These are phyloP conservation scores for Scophthalmus maximus DNA, from an alignment of 2,113 vertebrate species.

Conservation along the genomic window DNA sequence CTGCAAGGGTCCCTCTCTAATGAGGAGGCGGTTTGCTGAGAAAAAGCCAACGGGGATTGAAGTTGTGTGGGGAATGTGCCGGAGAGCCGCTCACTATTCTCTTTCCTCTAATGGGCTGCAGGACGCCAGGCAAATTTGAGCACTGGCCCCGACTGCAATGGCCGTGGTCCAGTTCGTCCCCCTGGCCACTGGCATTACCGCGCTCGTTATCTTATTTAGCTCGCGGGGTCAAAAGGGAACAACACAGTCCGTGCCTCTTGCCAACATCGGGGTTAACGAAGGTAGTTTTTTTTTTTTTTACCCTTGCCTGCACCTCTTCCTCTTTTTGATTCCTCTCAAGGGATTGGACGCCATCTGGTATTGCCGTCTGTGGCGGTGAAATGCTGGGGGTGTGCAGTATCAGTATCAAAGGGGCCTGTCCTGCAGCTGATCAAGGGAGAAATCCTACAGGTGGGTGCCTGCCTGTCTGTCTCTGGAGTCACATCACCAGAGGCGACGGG, in stretches of 20 bases:
- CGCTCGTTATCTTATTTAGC: constrained; percentile 74
- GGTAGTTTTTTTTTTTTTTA: constrained; percentile 2
- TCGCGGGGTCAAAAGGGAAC: constrained; percentile 54
- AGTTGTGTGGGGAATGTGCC: neutral
- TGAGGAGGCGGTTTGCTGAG: constrained; percentile 22
- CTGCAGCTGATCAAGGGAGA: constrained; percentile 68
- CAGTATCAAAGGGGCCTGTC: constrained; percentile 62
- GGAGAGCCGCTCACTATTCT: constrained; percentile 14
- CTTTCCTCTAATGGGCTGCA: constrained; percentile 54
- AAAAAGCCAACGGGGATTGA: no score
- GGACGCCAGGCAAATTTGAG: constrained; percentile 57
- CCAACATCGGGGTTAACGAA: constrained; percentile 31
- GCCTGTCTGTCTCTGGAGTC: constrained; percentile 49
- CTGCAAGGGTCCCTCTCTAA: constrained; percentile 43
- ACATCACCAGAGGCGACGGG: constrained; percentile 46
- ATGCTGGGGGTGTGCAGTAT: neutral
- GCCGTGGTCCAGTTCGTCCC: constrained; percentile 47
- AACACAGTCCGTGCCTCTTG: constrained; percentile 28
- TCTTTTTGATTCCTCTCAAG: constrained; percentile 27
- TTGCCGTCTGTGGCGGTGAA: constrained; percentile 35
- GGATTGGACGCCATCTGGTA: constrained; percentile 60
- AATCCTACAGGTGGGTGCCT: constrained; percentile 65
- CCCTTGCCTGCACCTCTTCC: constrained; percentile 1
- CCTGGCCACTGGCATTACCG: constrained; percentile 52
- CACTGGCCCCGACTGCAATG: constrained; percentile 18